These are phyloP conservation scores for Anarhynchus alexandrinus DNA, from an alignment of 2,113 vertebrate species.

Conservation along the genomic window DNA sequence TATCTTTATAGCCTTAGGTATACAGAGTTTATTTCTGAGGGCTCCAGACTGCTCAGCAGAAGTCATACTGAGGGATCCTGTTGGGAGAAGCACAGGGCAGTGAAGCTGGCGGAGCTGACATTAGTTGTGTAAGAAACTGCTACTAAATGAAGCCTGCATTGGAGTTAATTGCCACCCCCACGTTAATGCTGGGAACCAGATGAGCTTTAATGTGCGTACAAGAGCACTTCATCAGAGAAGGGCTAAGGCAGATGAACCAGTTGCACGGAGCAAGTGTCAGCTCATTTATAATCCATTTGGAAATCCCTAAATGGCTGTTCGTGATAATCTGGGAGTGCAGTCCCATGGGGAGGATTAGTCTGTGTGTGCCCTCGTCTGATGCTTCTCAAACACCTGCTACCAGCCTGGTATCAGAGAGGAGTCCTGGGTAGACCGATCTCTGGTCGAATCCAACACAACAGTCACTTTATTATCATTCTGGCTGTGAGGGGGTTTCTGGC, in stretches of 20 bases:
- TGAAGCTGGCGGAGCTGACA: neutral
- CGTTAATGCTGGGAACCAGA: constrained; percentile 1
- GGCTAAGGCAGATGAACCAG: constrained; percentile 30
- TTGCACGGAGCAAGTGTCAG: constrained; percentile 43
- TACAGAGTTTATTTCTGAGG: neutral
- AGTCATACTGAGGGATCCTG: neutral
- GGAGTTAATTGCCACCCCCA: constrained; percentile 36
- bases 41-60: neutral
- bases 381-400: neutral
- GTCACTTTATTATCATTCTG: neutral
- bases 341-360: neutral
- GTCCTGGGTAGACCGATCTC: neutral
- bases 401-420: neutral
- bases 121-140: neutral
- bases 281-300: constrained; percentile 44
- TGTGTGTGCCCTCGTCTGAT: neutral
- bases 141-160: constrained; percentile 13
- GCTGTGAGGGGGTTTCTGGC: neutral
- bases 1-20: neutral
- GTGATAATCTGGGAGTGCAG: neutral
- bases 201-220: constrained; percentile 33
- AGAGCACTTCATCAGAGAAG: constrained; percentile 26
- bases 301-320: constrained; percentile 23
- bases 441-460: neutral
- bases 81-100: neutral